These are phyloP conservation scores for Aethes cnicana DNA, from an alignment of 2,888 invertebrate genomes.

Conservation along the genomic window DNA sequence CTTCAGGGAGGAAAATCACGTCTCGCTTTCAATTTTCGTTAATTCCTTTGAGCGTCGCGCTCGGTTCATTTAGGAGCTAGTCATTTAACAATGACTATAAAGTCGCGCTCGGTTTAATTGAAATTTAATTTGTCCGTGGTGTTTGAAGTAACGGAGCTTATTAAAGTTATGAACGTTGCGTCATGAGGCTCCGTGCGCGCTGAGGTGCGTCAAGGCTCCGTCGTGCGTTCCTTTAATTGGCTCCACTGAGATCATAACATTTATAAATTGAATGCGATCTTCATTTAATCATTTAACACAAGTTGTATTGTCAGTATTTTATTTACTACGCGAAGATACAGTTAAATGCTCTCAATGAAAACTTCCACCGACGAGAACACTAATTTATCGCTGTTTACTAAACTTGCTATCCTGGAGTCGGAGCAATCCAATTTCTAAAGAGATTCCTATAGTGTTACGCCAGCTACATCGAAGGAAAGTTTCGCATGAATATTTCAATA, in stretches of 20 bases:
- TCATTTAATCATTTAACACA: not conserved
- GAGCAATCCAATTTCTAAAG: constrained; percentile 1
- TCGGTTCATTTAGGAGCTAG: no score
- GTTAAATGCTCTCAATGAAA: no score
- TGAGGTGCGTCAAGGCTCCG: constrained; percentile 56
- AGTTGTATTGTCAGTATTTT: constrained; percentile 3
- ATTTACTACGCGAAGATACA: no score
- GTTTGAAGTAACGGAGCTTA: constrained; percentile 14
- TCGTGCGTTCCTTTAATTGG: constrained; percentile 48
- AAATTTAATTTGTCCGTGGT: constrained; percentile 11
- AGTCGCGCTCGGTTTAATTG: constrained; percentile 7
- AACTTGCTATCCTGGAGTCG: not conserved
- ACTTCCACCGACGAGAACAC: no score
- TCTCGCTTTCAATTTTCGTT: not conserved
- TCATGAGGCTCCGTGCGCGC: constrained; percentile 6
- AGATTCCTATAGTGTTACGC: constrained; percentile 1
- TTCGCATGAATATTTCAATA: constrained; percentile 28
- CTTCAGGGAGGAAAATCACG: no score
- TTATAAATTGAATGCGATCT: constrained; percentile 13
- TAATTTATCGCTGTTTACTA: no score
- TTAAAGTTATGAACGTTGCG: constrained; percentile 9
- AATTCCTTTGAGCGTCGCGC: not conserved
- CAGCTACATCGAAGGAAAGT: constrained; percentile 16
- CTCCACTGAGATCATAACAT: constrained; percentile 40
- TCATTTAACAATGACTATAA: constrained; percentile 9